These are phyloP conservation scores for Cydia fagiglandana DNA, from an alignment of 1,140 invertebrate species.

Conservation along the genomic window DNA sequence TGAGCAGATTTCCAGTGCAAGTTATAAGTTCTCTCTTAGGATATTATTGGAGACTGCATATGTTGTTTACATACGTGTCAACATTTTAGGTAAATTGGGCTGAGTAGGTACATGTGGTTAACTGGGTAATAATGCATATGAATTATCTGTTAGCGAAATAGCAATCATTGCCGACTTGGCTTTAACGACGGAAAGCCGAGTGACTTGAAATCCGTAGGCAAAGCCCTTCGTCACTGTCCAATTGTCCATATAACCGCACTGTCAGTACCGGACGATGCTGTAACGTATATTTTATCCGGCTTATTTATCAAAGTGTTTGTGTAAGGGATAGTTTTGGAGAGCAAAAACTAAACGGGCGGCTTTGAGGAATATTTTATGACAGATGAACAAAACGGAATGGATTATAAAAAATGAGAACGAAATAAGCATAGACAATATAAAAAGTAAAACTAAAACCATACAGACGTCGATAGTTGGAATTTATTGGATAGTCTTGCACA, in stretches of 20 bases:
- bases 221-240: not conserved
- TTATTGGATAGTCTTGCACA: no score
- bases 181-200: not conserved
- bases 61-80: no score
- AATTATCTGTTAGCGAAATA: not conserved
- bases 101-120: no score
- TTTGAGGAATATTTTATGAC: no score
- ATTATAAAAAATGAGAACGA: not conserved
- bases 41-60: no score
- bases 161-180: not conserved
- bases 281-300: not conserved
- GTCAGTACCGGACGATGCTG: not conserved
- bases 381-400: not conserved
- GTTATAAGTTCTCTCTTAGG: no score
- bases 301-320: not conserved
- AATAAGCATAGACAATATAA: no score
- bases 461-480: no score
- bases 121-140: no score
- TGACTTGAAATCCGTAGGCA: slow-evolving; percentile 6
- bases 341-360: not conserved
- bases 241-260: not conserved
- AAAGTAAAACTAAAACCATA: no score
- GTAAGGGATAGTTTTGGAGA: not conserved
- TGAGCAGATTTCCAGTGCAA: no score
- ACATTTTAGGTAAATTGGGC: not conserved